These are phyloP conservation scores for Phytoseiulus persimilis DNA, from an alignment of 2,888 invertebrate genomes.

Conservation along the genomic window DNA sequence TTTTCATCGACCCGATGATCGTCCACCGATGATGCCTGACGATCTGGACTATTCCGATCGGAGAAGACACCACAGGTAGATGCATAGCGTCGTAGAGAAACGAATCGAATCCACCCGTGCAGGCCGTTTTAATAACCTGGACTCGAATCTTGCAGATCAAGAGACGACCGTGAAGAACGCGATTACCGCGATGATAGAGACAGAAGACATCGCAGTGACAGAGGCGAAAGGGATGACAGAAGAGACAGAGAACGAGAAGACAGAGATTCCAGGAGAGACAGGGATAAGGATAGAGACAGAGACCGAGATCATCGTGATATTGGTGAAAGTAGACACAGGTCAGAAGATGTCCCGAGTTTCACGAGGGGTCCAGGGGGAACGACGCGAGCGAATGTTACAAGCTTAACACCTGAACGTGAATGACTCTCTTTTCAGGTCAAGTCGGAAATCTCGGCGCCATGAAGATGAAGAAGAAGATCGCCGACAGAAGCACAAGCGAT, in stretches of 20 bases:
- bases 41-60: neutral
- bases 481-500: constrained; percentile 23
- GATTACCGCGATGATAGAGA: constrained; percentile 37
- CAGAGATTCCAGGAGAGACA: constrained; percentile 44
- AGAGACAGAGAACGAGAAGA: constrained; percentile 44
- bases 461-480: constrained; percentile 28
- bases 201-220: constrained; percentile 45
- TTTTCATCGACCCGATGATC: neutral
- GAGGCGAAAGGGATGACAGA: constrained; percentile 46
- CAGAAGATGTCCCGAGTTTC: neutral
- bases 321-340: constrained; percentile 13
- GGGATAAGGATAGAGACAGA: constrained; percentile 43
- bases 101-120: too few relatives aligned
- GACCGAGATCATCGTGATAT: constrained; percentile 40
- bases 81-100: neutral
- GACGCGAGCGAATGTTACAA: too few relatives aligned
- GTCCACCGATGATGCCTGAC: constrained; percentile 15
- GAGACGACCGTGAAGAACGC: constrained; percentile 42
- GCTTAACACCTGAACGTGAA: too few relatives aligned
- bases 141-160: constrained; percentile 46
- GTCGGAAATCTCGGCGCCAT: constrained; percentile 26
- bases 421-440: constrained; percentile 29
- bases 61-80: constrained; percentile 31
- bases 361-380: too few relatives aligned
- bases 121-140: constrained; percentile 40